Evolutionary conservation across 2,113 vertebrate genomes (phyloP).

Genomic region (Onychostoma macrolepis): DNA sequence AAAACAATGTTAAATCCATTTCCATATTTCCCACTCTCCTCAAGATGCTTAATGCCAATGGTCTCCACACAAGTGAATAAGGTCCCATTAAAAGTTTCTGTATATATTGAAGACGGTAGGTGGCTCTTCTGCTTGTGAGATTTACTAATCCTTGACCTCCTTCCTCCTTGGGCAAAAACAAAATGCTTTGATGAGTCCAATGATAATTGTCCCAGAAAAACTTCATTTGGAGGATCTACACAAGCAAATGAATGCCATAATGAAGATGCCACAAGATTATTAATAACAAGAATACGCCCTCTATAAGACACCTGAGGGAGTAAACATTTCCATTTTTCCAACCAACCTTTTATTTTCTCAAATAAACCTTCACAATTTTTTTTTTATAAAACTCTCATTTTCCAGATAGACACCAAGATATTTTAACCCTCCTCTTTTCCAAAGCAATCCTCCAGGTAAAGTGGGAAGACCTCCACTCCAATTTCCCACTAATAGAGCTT

Average conservation of each 20-base stretch:
- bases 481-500: not conserved
- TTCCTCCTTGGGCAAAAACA: not conserved
- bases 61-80: not conserved
- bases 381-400: not conserved
- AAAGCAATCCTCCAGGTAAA: not conserved
- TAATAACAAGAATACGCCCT: too few species aligned
- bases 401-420: not conserved
- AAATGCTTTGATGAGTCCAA: not conserved
- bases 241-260: not conserved
- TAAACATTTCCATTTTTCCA: not conserved
- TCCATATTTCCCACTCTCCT: not conserved
- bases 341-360: not conserved
- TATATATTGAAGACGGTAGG: not conserved
- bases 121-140: not conserved
- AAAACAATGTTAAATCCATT: conserved; percentile 9
- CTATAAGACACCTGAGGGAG: not conserved
- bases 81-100: conserved; percentile 1
- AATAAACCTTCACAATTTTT: not conserved
- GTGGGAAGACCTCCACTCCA: not conserved
- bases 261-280: not conserved
- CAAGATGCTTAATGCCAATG: not conserved
- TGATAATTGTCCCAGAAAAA: conserved; percentile 4
- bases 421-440: too few species aligned
- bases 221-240: not conserved
- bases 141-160: not conserved